Base-by-base conservation (phyloP, 2,113 vertebrate genomes). In the Cyprinus carpio region DNA sequence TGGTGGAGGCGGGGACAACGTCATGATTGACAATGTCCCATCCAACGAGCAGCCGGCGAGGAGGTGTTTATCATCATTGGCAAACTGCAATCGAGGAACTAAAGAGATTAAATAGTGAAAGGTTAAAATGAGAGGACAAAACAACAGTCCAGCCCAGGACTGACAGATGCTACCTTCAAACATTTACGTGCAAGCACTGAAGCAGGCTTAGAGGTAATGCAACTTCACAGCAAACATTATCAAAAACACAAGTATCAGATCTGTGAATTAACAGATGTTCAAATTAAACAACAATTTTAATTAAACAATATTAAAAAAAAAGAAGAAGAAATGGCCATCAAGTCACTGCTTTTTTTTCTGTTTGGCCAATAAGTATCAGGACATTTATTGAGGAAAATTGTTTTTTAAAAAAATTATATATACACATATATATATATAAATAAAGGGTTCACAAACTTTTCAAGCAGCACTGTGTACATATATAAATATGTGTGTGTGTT, bases 41-140 rank as follows among this genome's bases (percentile, higher is more conserved):
- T 99, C 97, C 89, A 97, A 90, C 0, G 97, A 98, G 92, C 97
- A 98, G 92, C 97, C 97, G 4, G 97, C 97, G 6, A 99, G 94
- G n/a, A 97, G 95, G 88, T 97, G 96, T 84, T 96, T 96, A 91
- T 98, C 97, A 0, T 98, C 97, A 1, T 99, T 98, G 13, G 97
- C 97, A 34, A 99, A 99, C 92, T 96, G 97, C 71, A 98, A 93
- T 83, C 96, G 95, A 0, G 96, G 96, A 34, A 99, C 97, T 95
- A 56, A 58, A 29, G 62, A 77, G 62, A 67, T 37, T 71, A 80
- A 34, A 75, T 23, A 84, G 25, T 18, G 40, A 16, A 64, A 80
- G 54, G 15, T 40, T 5, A 2, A 11, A 20, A 46, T 12, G 18
- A 29, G 49, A 20, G 31, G 60, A 20, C 43, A 27, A 25, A 62